These are phyloP conservation scores for Drosophila watanabei DNA, from an alignment of 1,140 invertebrate genomes.

Conservation along the genomic window DNA sequence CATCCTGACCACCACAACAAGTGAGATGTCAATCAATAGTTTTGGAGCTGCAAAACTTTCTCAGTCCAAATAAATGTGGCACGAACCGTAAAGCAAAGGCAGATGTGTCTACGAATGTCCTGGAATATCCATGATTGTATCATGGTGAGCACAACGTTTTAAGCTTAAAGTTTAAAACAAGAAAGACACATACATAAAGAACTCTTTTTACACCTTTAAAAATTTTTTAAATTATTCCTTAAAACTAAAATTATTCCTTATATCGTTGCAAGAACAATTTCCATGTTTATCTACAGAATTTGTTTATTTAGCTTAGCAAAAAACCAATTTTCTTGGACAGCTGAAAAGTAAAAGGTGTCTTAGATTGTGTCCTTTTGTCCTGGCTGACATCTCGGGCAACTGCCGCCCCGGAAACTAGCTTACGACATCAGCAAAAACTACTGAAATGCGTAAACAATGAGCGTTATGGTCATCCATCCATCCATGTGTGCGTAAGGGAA, in stretches of 20 bases:
- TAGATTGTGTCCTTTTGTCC: conserved; percentile 20
- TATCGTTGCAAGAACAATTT: background rate
- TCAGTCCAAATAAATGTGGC: conserved; percentile 4
- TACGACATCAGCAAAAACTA: conserved; percentile 18
- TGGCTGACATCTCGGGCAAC: conserved; percentile 8
- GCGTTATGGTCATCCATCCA: conserved; percentile 12
- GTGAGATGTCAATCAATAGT: conserved; percentile 52
- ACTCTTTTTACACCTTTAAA: no score
- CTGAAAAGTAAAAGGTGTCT: conserved; percentile 30
- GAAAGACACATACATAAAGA: background rate
- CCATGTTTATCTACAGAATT: background rate
- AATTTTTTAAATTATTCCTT: background rate
- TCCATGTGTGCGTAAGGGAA: conserved; percentile 14
- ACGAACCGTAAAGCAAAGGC: background rate
- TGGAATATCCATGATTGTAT: no score
- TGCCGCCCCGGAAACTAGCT: conserved; percentile 21
- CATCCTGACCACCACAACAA: conserved; percentile 28
- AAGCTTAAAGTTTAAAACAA: background rate
- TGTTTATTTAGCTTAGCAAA: conserved; percentile 17
- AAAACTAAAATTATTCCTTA: background rate
- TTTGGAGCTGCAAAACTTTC: conserved; percentile 4
- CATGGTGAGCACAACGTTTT: no score
- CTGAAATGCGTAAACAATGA: conserved; percentile 36
- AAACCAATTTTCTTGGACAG: conserved; percentile 28
- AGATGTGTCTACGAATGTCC: conserved; percentile 13